Evolutionary conservation across 2,797 vertebrate species (phyloP).

Genomic region (Platalea minor): DNA sequence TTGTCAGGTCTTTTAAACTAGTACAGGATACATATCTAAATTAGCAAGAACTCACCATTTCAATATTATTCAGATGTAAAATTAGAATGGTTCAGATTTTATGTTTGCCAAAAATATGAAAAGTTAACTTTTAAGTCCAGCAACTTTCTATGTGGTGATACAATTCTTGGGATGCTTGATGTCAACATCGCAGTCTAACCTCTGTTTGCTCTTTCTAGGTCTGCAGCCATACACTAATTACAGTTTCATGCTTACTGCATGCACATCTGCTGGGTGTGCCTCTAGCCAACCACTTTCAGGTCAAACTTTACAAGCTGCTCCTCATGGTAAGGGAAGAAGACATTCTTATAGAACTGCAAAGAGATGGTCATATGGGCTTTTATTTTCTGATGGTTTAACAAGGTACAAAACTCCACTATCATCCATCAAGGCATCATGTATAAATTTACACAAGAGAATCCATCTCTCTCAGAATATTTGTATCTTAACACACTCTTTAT

Average conservation of each 20-base stretch:
- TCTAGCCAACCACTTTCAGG: conserved; percentile 82
- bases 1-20: not conserved
- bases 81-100: not conserved
- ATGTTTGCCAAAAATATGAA: not conserved
- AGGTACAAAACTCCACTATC: not conserved
- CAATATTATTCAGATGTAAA: not conserved
- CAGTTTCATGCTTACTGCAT: conserved; percentile 84
- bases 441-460: not conserved
- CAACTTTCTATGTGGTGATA: not conserved
- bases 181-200: conserved; percentile 11
- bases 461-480: not conserved
- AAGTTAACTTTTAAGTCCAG: not conserved
- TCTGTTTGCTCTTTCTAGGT: conserved; percentile 73
- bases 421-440: not conserved
- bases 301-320: conserved; percentile 86
- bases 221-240: conserved; percentile 86
- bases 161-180: not conserved
- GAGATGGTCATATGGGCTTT: not conserved
- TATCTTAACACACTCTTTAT: not conserved
- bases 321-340: conserved; percentile 80
- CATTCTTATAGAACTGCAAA: not conserved
- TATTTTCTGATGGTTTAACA: conserved; percentile 11
- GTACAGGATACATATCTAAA: not conserved
- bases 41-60: not conserved
- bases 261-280: conserved; percentile 85